These are phyloP conservation scores for Babyrousa celebensis DNA, from an alignment of 2,797 vertebrate genomes.

Conservation along the genomic window DNA sequence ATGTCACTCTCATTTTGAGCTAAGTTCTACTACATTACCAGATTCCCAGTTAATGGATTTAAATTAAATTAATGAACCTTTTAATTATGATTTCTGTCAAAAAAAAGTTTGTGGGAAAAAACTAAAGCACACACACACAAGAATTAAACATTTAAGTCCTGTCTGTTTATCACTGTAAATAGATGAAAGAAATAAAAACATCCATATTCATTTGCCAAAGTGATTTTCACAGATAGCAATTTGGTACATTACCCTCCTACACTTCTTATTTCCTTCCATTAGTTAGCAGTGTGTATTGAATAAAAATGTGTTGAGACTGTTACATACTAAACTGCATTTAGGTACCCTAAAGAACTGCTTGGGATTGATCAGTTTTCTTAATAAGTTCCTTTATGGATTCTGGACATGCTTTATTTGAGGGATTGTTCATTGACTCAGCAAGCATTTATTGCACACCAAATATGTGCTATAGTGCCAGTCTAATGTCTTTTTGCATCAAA, in stretches of 20 bases:
- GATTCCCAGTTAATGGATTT: background rate
- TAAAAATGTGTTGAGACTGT: background rate
- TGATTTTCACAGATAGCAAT: background rate
- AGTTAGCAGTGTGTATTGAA: background rate
- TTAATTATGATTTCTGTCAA: slow-evolving; percentile 5
- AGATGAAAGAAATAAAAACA: slow-evolving; percentile 24
- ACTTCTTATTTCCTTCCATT: background rate
- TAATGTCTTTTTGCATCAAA: slow-evolving; percentile 32
- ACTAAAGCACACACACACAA: background rate
- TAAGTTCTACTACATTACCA: slow-evolving; percentile 19
- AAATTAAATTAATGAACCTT: slow-evolving; percentile 46
- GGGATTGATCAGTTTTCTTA: background rate
- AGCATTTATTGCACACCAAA: slow-evolving; percentile 53
- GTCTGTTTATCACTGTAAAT: background rate
- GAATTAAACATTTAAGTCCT: slow-evolving; percentile 19
- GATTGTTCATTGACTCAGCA: slow-evolving; percentile 65
- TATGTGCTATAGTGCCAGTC: background rate
- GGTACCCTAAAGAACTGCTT: background rate
- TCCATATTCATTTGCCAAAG: background rate
- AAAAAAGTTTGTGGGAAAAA: background rate
- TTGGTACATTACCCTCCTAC: background rate
- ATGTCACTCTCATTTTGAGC: slow-evolving; percentile 17
- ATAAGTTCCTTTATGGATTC: slow-evolving; percentile 40
- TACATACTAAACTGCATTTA: background rate
- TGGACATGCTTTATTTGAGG: slow-evolving; percentile 1